A percentile compares a stretch with the other conserved stretches of the same genome.
phyloP scores from a whole-genome alignment of 2,888 invertebrate genomes.

The Leistus spinibarbis region DNA sequence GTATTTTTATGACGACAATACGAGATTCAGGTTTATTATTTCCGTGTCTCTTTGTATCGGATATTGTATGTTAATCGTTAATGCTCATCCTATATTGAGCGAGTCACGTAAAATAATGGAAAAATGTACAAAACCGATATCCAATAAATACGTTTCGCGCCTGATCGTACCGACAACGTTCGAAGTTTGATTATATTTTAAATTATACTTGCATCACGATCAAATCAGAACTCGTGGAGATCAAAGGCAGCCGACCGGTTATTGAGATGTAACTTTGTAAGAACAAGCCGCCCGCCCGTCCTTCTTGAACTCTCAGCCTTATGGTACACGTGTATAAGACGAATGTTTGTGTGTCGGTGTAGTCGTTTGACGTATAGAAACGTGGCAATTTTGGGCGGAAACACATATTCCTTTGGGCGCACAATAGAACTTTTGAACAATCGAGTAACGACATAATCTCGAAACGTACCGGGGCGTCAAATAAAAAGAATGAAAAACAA shows the following conservation, averaged over 20 bases:
- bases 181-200: constrained; percentile 38
- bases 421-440: constrained; percentile 5
- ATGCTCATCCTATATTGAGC: too few species aligned
- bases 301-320: not conserved
- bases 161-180: not conserved
- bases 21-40: too few species aligned
- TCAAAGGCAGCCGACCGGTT: constrained; percentile 34
- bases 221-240: constrained; percentile 23
- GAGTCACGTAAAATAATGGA: not conserved
- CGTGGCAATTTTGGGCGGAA: constrained; percentile 18
- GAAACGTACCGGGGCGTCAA: constrained; percentile 1
- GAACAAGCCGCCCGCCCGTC: constrained; percentile 23
- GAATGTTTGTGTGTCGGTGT: not conserved
- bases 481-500: not conserved
- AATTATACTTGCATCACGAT: constrained; percentile 35
- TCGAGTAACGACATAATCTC: not conserved
- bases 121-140: not conserved
- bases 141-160: not conserved
- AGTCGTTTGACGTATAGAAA: not conserved
- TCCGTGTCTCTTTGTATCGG: too few species aligned
- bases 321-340: not conserved
- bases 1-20: too few species aligned
- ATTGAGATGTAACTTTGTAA: constrained; percentile 40
- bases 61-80: too few species aligned
- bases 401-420: constrained; percentile 1